Evolutionary conservation across 2,113 vertebrate species (phyloP), one percentile per base, ranked within the genome.

Genomic region (Gobio gobio): DNA sequence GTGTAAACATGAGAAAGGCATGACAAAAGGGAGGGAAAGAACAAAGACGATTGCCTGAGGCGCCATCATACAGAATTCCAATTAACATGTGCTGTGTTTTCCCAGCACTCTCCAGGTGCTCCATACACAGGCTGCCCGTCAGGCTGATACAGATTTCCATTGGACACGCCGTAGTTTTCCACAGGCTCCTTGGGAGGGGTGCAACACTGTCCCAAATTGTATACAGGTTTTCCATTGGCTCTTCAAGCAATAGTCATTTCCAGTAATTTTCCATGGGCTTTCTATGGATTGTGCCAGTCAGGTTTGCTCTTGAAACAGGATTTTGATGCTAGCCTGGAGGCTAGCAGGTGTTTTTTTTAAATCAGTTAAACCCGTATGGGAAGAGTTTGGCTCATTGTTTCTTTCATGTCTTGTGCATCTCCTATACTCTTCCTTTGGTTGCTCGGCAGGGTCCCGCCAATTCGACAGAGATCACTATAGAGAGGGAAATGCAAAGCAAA

Each of bases 371-470:
- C 88, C 29, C 88, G 82, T 68, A 95, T 94, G 76, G 94, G 94
- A 78, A 95, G 94, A 36, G 94, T 95, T 90, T 94, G 94, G 92
- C 94, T 95, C 94, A 95, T 94, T 88, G 94, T 94, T 85, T 94
- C 92, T 78, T 94, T 92, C 86, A 94, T 92, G 90, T 94, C 94
- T 88, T 94, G 93, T 83, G 91, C 90, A 86, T 85, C 89, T 59
- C 92, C 94, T 45, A 93, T 93, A 88, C 93, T 93, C 92, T 94
- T 95, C 90, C 93, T 94, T 91, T 94, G 94, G 91, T 95, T 93
- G 85, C 94, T 94, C 68, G 94, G 94, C 88, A 95, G 91, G 10
- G 94, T 95, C 36, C 94, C 94, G 80, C 94, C 94, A 10, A 94
- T 89, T 82, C 93, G 92, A 90, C 94, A 91, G 91, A 95, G 91